These are phyloP conservation scores for Drosophila rufa DNA, from an alignment of 1,140 invertebrate species.

Conservation along the genomic window DNA sequence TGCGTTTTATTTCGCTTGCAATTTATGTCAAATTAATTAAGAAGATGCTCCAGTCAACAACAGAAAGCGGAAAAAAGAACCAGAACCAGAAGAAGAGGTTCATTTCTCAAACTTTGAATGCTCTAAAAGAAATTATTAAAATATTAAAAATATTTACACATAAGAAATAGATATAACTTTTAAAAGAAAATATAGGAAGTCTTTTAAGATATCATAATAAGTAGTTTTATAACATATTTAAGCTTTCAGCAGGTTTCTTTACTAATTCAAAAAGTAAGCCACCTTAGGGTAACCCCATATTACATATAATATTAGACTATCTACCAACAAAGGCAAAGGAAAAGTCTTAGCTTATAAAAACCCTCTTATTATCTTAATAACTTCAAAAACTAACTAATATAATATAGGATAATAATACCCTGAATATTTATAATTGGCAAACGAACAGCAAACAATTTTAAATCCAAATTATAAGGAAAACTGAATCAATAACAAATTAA, in stretches of 20 bases:
- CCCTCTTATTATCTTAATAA: not conserved
- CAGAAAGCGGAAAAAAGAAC: not conserved
- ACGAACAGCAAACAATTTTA: no score
- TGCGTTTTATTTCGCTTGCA: slow-evolving; percentile 52
- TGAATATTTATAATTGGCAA: not conserved
- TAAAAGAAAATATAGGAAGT: no score
- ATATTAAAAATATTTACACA: no score
- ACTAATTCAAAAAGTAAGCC: no score
- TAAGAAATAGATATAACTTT: not conserved
- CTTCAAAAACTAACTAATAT: not conserved
- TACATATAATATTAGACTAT: no score
- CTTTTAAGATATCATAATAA: no score
- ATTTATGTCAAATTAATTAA: slow-evolving; percentile 83
- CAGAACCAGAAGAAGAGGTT: not conserved
- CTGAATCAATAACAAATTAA: not conserved
- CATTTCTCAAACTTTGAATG: not conserved
- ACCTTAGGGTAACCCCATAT: no score
- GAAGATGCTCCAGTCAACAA: slow-evolving; percentile 53
- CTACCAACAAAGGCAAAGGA: not conserved
- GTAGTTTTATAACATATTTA: no score
- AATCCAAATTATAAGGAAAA: not conserved
- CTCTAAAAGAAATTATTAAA: not conserved
- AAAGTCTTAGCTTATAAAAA: not conserved
- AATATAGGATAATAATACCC: not conserved
- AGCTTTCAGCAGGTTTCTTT: no score